These are phyloP conservation scores for Perithous albicinctus DNA, from an alignment of 2,888 invertebrate species.

Conservation along the genomic window DNA sequence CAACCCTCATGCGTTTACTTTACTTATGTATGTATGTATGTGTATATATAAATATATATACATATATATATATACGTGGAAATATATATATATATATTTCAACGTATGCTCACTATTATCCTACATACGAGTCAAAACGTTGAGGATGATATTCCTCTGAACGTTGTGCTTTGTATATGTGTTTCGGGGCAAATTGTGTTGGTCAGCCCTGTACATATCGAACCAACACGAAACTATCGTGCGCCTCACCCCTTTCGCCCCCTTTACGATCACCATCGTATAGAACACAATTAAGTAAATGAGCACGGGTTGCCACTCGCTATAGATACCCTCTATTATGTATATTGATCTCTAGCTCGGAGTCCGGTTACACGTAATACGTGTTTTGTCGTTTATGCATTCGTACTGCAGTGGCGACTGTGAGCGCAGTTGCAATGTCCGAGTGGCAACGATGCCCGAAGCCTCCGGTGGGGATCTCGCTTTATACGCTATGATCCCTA, in stretches of 20 bases:
- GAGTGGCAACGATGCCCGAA: slow-evolving; percentile 67
- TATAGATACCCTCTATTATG: slow-evolving; percentile 84
- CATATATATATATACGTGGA: neutral
- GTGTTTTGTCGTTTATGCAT: slow-evolving; percentile 83
- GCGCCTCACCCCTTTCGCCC: slow-evolving; percentile 22
- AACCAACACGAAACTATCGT: slow-evolving; percentile 19
- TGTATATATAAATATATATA: slow-evolving; percentile 4
- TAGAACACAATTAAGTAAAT: slow-evolving; percentile 85
- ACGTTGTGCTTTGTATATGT: neutral
- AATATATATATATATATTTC: neutral
- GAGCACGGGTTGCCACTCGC: slow-evolving; percentile 83
- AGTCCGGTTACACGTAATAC: slow-evolving; percentile 83
- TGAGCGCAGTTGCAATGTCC: slow-evolving; percentile 56
- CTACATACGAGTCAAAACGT: slow-evolving; percentile 28
- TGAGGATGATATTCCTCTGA: slow-evolving; percentile 41
- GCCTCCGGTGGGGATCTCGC: slow-evolving; percentile 52
- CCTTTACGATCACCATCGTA: slow-evolving; percentile 75
- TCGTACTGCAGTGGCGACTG: slow-evolving; percentile 73
- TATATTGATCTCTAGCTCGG: slow-evolving; percentile 84
- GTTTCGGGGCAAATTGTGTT: slow-evolving; percentile 25
- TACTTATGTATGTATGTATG: too few species aligned
- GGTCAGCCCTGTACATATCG: slow-evolving; percentile 27
- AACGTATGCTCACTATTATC: slow-evolving; percentile 45
- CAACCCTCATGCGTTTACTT: neutral
- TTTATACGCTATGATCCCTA: slow-evolving; percentile 47